phyloP scores from a whole-genome alignment of 2,888 invertebrate genomes.

The Vannuccia rotundouncinata region DNA sequence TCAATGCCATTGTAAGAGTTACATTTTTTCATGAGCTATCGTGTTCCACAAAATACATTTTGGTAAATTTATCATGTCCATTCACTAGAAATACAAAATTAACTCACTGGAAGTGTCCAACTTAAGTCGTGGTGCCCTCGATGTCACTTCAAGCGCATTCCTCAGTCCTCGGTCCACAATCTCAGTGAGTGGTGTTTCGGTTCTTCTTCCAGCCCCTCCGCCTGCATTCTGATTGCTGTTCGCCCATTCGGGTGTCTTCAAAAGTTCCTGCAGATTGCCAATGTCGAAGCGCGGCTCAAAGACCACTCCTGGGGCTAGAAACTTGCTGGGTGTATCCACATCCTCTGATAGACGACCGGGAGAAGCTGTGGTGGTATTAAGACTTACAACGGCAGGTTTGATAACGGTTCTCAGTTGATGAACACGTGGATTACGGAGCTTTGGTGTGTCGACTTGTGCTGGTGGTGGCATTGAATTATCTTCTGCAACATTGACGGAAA shows the following conservation, averaged over 20 bases:
- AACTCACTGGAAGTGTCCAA: slow-evolving; percentile 10
- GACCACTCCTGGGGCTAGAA: slow-evolving; percentile 42
- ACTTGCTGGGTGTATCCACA: slow-evolving; percentile 48
- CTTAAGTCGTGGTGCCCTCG: neutral
- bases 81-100: no score
- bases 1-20: no score
- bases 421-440: neutral
- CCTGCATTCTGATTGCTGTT: neutral
- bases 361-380: neutral
- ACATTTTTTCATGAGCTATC: no score
- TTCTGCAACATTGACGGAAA: no score
- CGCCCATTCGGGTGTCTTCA: neutral
- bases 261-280: neutral
- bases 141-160: neutral
- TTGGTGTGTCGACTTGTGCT: neutral
- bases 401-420: neutral
- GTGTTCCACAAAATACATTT: no score
- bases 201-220: neutral
- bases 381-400: neutral
- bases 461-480: neutral
- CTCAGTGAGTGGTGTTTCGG: neutral
- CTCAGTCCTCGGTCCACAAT: neutral
- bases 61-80: no score
- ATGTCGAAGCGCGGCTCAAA: slow-evolving; percentile 11
- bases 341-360: neutral